A percentile compares a stretch with the other conserved stretches of the same genome.
Evolutionary conservation across 1,140 invertebrate genomes (phyloP).

Genomic region (Trichogramma pretiosum): DNA sequence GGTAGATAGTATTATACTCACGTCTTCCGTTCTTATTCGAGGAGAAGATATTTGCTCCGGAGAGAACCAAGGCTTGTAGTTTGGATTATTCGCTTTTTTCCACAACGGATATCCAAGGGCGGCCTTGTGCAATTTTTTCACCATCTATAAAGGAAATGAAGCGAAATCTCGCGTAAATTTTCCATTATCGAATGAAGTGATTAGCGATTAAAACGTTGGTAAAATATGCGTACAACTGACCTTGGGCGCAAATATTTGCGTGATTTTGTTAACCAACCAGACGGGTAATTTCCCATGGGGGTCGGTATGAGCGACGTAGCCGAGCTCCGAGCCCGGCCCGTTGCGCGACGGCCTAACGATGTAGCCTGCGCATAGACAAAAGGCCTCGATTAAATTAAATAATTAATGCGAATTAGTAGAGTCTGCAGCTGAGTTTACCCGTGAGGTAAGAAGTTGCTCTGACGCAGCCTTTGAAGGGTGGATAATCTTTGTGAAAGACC

Average conservation of each 20-base stretch:
- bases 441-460: slow-evolving; percentile 54
- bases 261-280: slow-evolving; percentile 84
- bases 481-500: slow-evolving; percentile 75
- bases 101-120: slow-evolving; percentile 66
- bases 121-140: slow-evolving; percentile 74
- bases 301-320: slow-evolving; percentile 80
- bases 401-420: too few species aligned
- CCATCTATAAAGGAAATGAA: slow-evolving; percentile 41
- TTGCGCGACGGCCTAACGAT: slow-evolving; percentile 47
- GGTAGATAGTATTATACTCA: slow-evolving; percentile 40
- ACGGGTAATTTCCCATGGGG: slow-evolving; percentile 78
- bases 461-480: slow-evolving; percentile 71
- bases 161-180: background rate
- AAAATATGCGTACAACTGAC: too few species aligned
- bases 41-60: slow-evolving; percentile 71
- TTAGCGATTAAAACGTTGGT: slow-evolving; percentile 6
- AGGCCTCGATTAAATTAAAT: too few species aligned
- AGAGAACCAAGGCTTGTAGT: slow-evolving; percentile 76
- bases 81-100: slow-evolving; percentile 68
- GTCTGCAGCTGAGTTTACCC: slow-evolving; percentile 30
- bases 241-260: slow-evolving; percentile 77
- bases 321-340: slow-evolving; percentile 62
- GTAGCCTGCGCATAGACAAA: slow-evolving; percentile 32
- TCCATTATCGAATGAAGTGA: slow-evolving; percentile 1
- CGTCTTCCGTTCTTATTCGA: slow-evolving; percentile 59